Evolutionary conservation across 1,140 invertebrate species (phyloP).

Genomic region (Conus betulinus): DNA sequence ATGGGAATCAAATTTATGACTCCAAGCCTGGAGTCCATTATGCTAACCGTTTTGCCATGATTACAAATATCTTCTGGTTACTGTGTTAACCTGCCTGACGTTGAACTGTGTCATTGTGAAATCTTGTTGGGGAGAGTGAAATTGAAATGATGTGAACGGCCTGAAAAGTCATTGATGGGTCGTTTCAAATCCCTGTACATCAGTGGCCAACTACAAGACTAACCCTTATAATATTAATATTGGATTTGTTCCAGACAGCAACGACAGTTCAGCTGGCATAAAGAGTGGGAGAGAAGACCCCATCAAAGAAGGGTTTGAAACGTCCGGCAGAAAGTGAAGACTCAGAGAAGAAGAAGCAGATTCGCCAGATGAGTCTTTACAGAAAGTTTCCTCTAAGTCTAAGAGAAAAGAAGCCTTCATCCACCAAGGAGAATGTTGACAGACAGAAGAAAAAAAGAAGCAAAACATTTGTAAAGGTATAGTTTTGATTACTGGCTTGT

Average conservation of each 20-base stretch:
- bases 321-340: not conserved
- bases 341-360: conserved; percentile 16
- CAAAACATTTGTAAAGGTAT: not conserved
- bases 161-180: no score
- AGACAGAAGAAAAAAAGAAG: conserved; percentile 36
- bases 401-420: not conserved
- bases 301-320: not conserved
- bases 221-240: no score
- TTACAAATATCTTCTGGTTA: no score
- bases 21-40: no score
- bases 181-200: no score
- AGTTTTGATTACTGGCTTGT: not conserved
- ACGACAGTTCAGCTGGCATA: not conserved
- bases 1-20: no score
- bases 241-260: not conserved
- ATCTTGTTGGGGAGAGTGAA: no score
- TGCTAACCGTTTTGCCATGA: no score
- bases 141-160: no score
- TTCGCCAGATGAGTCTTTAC: not conserved
- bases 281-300: not conserved
- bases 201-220: no score
- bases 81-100: no score
- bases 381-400: not conserved
- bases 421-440: not conserved
- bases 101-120: no score